Percentiles rank a stretch among this genome's conserved stretches.
These are phyloP conservation scores for Elaphurus davidianus DNA, from an alignment of 2,113 vertebrate genomes.

Conservation along the genomic window DNA sequence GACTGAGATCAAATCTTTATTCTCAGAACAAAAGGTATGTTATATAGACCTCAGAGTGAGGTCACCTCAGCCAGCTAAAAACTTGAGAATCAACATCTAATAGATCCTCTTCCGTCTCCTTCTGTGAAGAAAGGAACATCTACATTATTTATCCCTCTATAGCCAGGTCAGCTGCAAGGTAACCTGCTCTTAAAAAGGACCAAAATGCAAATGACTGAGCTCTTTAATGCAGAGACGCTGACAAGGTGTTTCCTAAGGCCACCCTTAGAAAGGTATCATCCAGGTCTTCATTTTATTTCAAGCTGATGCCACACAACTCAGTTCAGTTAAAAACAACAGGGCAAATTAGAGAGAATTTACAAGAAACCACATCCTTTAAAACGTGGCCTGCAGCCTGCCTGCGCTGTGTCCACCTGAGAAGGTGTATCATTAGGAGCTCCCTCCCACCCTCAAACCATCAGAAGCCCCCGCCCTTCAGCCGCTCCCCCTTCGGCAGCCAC, in stretches of 20 bases:
- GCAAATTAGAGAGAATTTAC: neutral
- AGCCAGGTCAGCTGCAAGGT: neutral
- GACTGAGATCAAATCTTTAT: neutral
- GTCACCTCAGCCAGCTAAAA: neutral
- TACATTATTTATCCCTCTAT: neutral
- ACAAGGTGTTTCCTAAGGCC: neutral
- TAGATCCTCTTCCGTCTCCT: neutral
- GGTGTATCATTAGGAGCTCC: neutral
- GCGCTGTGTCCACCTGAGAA: neutral
- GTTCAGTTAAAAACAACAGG: neutral
- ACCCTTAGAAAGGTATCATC: neutral
- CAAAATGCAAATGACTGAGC: neutral
- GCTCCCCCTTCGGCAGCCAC: neutral
- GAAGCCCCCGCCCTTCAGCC: neutral
- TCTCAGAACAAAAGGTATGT: neutral
- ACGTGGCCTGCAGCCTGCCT: neutral
- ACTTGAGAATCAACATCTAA: neutral
- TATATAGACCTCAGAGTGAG: neutral
- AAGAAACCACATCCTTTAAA: conserved; percentile 16
- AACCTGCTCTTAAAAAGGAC: neutral
- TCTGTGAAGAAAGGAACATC: neutral
- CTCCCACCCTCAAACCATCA: neutral
- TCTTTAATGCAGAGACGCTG: neutral
- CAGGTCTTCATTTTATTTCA: conserved; percentile 29
- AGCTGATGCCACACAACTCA: neutral